These are phyloP conservation scores for Pachypsylla venusta DNA, from an alignment of 1,140 invertebrate genomes.

Conservation along the genomic window DNA sequence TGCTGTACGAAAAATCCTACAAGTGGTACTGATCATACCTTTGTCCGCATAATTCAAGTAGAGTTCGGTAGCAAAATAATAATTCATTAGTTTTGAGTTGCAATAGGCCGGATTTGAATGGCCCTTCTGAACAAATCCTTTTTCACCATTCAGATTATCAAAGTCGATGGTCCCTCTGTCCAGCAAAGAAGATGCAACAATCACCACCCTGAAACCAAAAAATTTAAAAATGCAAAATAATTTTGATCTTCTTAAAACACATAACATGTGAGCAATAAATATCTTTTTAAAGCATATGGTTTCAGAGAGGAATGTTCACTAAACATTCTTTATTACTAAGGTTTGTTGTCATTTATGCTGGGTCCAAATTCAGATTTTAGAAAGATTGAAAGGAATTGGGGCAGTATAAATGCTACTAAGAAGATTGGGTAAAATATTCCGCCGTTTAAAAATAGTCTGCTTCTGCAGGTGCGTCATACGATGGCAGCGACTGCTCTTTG, in stretches of 20 bases:
- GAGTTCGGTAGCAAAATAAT: slow-evolving; percentile 48
- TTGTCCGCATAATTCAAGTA: slow-evolving; percentile 31
- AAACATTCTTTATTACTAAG: too few relatives aligned
- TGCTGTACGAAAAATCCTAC: not conserved
- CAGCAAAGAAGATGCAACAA: slow-evolving; percentile 39
- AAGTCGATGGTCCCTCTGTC: slow-evolving; percentile 54
- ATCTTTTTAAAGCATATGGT: too few relatives aligned
- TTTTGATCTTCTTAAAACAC: slow-evolving; percentile 9
- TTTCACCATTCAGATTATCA: slow-evolving; percentile 47
- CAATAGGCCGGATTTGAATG: slow-evolving; percentile 51
- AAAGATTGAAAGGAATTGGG: too few relatives aligned
- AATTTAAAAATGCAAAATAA: slow-evolving; percentile 10
- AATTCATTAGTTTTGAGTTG: slow-evolving; percentile 65
- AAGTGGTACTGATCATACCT: not conserved
- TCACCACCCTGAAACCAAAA: slow-evolving; percentile 34
- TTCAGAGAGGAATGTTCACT: too few relatives aligned
- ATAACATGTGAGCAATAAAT: too few relatives aligned
- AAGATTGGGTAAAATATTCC: too few relatives aligned
- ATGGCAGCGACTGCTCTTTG: too few relatives aligned
- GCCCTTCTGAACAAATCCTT: slow-evolving; percentile 31
- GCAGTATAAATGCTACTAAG: too few relatives aligned
- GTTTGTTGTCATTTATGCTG: too few relatives aligned
- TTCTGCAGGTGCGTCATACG: too few relatives aligned
- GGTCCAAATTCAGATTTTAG: too few relatives aligned
- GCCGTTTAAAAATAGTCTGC: too few relatives aligned